Evolutionary conservation across 2,113 vertebrate genomes (phyloP), one percentile per base, ranked within the genome.

Genomic region (Tenebrosternarchus preto): DNA sequence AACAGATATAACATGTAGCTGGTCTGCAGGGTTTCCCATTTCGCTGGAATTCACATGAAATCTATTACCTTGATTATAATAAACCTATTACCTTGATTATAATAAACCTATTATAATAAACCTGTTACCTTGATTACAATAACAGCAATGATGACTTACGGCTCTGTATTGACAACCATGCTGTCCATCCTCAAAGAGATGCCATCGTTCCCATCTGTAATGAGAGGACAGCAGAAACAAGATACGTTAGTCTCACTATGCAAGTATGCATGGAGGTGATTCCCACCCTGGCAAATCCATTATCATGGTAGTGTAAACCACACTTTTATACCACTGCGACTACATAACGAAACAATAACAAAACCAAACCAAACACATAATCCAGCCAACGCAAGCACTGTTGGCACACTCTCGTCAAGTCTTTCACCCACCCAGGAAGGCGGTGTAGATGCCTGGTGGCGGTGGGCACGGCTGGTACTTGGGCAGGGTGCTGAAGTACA

Each of bases 401-500:
- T 9, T 11, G 8, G 39, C 5, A 46, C 5, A 9, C 5, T 9
- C 39, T 46, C 39, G 15, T 12, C 11, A 11, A 12, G 16, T 27
- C 11, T 57, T 20, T 73, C 46, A 82, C 84, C 86, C 85, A 94
- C 93, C 91, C 11, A 87, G 53, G 1, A 29, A 7, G 7, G 82
- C 20, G 15, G 86, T 78, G 82, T 82, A 60, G 7, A 86, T 86
- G 53, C n/a, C 84, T 33, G 66, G 36, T 0, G 88, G 78, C 0
- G 82, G 56, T 0, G 81, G 29, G 6, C 72, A 86, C 3, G 87
- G 12, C 0, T 88, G 78, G 0, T 39, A 50, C 29, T 89, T 85
- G 0, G 87, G 86, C 64, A 92, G 86, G 0, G 86, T 89, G 85
- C 73, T 92, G 86, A 93, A 94, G 74, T 94, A 94, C 0, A 94